These are phyloP conservation scores for Trilocha varians DNA, from an alignment of 2,888 invertebrate genomes.

Conservation along the genomic window DNA sequence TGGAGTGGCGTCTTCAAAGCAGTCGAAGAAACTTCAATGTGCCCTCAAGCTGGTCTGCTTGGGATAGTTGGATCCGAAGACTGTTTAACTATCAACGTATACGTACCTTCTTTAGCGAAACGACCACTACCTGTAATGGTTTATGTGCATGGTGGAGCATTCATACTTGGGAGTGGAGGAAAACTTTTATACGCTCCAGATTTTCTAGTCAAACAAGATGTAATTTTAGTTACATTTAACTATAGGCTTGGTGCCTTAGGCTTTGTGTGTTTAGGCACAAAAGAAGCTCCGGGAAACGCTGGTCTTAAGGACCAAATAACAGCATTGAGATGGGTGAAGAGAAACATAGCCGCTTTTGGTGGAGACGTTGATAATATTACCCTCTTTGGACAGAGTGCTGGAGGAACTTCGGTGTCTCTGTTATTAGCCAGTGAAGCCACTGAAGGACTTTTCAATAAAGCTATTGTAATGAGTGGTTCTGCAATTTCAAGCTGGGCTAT, in stretches of 20 bases:
- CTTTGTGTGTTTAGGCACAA: conserved; percentile 51
- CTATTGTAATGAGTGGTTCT: conserved; percentile 56
- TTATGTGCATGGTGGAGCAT: conserved; percentile 58
- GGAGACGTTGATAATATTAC: conserved; percentile 60
- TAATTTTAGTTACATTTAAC: conserved; percentile 57
- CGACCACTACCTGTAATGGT: conserved; percentile 54
- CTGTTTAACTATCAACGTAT: conserved; percentile 53
- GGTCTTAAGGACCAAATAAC: conserved; percentile 60
- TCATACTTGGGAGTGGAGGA: conserved; percentile 49
- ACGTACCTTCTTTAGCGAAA: conserved; percentile 34
- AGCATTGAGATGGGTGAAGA: conserved; percentile 58
- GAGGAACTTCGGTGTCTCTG: conserved; percentile 43
- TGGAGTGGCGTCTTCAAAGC: conserved; percentile 57
- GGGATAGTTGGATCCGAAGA: conserved; percentile 48
- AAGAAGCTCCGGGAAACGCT: conserved; percentile 61
- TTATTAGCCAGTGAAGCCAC: conserved; percentile 42
- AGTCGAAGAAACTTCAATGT: conserved; percentile 39
- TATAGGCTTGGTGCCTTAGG: conserved; percentile 57
- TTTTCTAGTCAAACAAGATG: conserved; percentile 46
- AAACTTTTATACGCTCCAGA: conserved; percentile 50
- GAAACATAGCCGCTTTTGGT: conserved; percentile 56
- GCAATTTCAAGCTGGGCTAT: conserved; percentile 50
- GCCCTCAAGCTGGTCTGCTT: conserved; percentile 35
- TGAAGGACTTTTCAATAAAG: conserved; percentile 47
- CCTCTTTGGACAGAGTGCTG: conserved; percentile 62